Conservation (phyloP, 2,888 invertebrate species). For the Cataglyphis cursor region DNA sequence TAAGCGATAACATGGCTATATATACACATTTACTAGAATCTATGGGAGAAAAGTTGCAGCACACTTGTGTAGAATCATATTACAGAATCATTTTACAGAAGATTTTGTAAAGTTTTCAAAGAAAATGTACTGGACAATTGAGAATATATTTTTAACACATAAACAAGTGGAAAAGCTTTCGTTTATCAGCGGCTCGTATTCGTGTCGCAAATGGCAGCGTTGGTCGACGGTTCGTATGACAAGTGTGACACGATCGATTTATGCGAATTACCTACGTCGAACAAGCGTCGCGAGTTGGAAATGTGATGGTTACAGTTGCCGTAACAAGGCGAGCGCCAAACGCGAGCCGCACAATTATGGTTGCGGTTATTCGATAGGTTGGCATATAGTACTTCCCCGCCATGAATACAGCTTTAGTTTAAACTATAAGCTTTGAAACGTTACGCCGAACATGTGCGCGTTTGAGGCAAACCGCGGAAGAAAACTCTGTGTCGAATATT, state of each 20-base stretch:
- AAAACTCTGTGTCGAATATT: slow-evolving; percentile 27
- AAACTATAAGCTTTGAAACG: slow-evolving; percentile 27
- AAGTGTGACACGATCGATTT: slow-evolving; percentile 34
- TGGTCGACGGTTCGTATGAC: background rate
- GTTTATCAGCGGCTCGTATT: background rate
- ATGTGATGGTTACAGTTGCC: slow-evolving; percentile 16
- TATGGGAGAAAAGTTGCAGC: background rate
- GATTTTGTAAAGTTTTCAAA: slow-evolving; percentile 26
- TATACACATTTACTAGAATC: background rate
- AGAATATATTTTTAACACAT: background rate
- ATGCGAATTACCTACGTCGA: slow-evolving; percentile 35
- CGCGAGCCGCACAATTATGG: slow-evolving; percentile 34
- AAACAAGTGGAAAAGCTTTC: background rate
- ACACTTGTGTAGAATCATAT: background rate
- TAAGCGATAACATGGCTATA: background rate
- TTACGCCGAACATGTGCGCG: background rate
- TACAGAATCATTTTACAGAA: too few species aligned
- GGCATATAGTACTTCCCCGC: background rate
- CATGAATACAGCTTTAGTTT: slow-evolving; percentile 20
- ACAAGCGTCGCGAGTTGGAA: slow-evolving; percentile 29
- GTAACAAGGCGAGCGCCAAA: slow-evolving; percentile 4
- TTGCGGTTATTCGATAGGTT: slow-evolving; percentile 48
- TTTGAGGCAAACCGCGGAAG: slow-evolving; percentile 22
- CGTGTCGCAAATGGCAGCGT: background rate
- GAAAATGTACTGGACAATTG: slow-evolving; percentile 6